Evolutionary conservation across 2,113 vertebrate species (phyloP), one percentile per base, ranked within the genome.

Genomic region (Cynoglossus semilaevis): DNA sequence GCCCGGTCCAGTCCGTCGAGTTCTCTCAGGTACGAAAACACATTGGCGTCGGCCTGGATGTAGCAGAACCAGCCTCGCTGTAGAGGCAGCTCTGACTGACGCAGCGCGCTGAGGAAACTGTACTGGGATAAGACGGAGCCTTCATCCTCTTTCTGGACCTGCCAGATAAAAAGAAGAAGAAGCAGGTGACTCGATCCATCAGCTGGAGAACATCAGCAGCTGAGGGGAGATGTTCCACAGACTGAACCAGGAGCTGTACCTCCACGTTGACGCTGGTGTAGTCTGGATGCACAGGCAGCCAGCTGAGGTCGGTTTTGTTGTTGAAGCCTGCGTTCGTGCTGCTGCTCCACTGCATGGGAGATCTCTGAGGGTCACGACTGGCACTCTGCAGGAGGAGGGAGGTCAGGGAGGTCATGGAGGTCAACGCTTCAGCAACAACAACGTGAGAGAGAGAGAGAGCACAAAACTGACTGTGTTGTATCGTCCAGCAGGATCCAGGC

Each of bases 291-390:
- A 93, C 61, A 3, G 94, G 92, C 67, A 96, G 67, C 96, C 97
- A 99, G 16, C 89, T 97, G 42, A 65, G 66, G 60, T 86, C 94
- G 57, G 81, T 86, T 54, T 85, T 87, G 43, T 61, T 69, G 70
- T 91, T 97, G 74, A 99, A 99, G 14, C 96, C 96, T 57, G 94
- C 93, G 0, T 96, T 93, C 37, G 46, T 38, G 10, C 52, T 69
- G 14, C 58, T 70, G 14, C 88, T 92, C 97, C 97, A 99, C 83
- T 99, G 97, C 96, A 99, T 98, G 3, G 96, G 97, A 15, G 95
- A 93, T 72, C 96, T 92, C 80, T 89, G 84, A 43, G 91, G 83
- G 71, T 92, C 91, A 15, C 90, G 87, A 72, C 87, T 87, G 59
- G 77, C 74, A 48, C 84, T 90, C 92, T 93, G 67, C 37, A 67